A percentile compares a stretch with the other conserved stretches of the same genome.
These are phyloP conservation scores for Subacronicta megacephala DNA, from an alignment of 2,888 invertebrate species.

Conservation along the genomic window DNA sequence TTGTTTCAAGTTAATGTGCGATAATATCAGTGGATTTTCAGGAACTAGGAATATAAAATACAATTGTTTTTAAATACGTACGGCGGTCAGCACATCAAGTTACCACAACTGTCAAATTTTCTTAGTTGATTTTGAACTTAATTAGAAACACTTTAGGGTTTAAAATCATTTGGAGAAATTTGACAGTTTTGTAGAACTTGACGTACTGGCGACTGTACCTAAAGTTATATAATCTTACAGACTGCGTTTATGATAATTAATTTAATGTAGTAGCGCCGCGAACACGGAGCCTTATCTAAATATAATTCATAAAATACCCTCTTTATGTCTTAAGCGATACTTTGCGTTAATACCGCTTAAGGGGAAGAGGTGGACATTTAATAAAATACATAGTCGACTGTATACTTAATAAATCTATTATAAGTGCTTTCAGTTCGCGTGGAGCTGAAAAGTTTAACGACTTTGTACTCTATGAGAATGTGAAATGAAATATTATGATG, in stretches of 20 bases:
- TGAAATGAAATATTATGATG: slow-evolving; percentile 43
- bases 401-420: slow-evolving; percentile 52
- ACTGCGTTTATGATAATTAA: slow-evolving; percentile 1
- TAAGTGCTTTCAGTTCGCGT: slow-evolving; percentile 40
- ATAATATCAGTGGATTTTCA: too few species aligned
- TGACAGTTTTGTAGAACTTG: too few species aligned
- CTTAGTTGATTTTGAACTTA: too few species aligned
- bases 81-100: too few species aligned
- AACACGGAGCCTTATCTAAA: slow-evolving; percentile 36
- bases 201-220: too few species aligned
- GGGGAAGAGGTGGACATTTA: slow-evolving; percentile 54
- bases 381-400: slow-evolving; percentile 52
- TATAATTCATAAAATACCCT: slow-evolving; percentile 44
- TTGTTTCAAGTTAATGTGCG: too few species aligned
- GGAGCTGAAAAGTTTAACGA: slow-evolving; percentile 46
- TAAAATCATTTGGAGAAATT: too few species aligned
- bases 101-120: too few species aligned
- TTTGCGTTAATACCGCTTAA: slow-evolving; percentile 56
- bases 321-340: slow-evolving; percentile 49
- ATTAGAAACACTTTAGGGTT: too few species aligned
- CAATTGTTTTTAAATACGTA: too few species aligned
- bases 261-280: slow-evolving; percentile 19
- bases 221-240: too few species aligned
- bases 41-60: too few species aligned
- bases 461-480: slow-evolving; percentile 21